Conservation (phyloP, 2,888 invertebrate genomes). For the Rhamnusium bicolor region DNA sequence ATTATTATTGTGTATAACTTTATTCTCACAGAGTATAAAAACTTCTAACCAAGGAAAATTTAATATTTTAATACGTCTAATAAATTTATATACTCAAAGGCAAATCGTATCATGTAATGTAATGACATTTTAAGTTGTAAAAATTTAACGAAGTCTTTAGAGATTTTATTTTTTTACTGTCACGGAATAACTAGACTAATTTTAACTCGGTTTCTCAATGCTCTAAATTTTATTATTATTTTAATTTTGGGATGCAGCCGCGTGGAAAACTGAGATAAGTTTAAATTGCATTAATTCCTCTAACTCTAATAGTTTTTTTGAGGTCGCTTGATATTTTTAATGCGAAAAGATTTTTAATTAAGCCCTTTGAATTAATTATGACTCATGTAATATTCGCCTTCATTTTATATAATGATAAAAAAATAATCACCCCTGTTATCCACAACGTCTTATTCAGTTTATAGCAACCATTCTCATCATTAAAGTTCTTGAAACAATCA, state of each 20-base stretch:
- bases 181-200: slow-evolving; percentile 18
- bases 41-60: slow-evolving; percentile 24
- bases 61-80: slow-evolving; percentile 18
- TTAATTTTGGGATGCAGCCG: slow-evolving; percentile 59
- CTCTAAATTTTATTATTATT: slow-evolving; percentile 61
- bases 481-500: not conserved
- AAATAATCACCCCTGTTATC: not conserved
- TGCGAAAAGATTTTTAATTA: slow-evolving; percentile 22
- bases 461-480: not conserved
- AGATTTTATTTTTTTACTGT: slow-evolving; percentile 23
- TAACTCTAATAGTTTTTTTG: slow-evolving; percentile 39
- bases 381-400: not conserved
- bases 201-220: slow-evolving; percentile 34
- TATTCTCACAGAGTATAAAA: slow-evolving; percentile 18
- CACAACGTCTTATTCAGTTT: not conserved
- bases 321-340: slow-evolving; percentile 1
- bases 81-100: slow-evolving; percentile 30
- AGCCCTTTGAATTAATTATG: slow-evolving; percentile 7
- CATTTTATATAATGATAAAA: not conserved
- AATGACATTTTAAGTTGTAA: slow-evolving; percentile 33
- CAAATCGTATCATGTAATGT: slow-evolving; percentile 22
- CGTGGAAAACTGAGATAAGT: slow-evolving; percentile 60
- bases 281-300: slow-evolving; percentile 54
- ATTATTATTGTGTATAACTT: slow-evolving; percentile 32
- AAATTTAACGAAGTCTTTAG: slow-evolving; percentile 31